Evolutionary conservation across 2,888 invertebrate species (phyloP), one percentile per base, ranked within the genome.

Genomic region (Eupithecia tripunctaria): DNA sequence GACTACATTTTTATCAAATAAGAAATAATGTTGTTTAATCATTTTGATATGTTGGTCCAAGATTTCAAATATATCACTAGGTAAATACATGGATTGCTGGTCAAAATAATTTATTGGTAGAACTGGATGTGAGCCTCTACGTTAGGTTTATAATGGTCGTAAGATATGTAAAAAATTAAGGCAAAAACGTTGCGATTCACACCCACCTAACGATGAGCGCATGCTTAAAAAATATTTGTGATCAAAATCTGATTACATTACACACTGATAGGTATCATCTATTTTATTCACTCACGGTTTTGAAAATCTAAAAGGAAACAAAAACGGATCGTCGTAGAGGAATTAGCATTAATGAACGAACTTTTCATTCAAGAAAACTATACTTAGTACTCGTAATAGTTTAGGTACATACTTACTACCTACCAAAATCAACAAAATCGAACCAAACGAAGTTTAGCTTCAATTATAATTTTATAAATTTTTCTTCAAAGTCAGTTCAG

Each of bases 191-290:
- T 38, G n/a, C 32, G 62, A 66, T 66, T 71, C 56, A 70, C 41
- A 69, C 73, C 69, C 73, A 75, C 73, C 18, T 25, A 21, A 2
- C 18, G n/a, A 60, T 47, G 59, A 63, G 63, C 14, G 56, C 66
- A 66, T 25, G 27, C 67, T 15, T 32, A 36, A 14, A 63, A 47
- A 36, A 36, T 27, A 60, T 43, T 59, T 5, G 0, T 18, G 25
- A 25, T 3, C 25, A 38, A 38, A 62, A 27, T 38, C 38, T 21
- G 15, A 63, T 21, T 10, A 27, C 18, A 59, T n/a, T n/a, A n/a
- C n/a, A n/a, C n/a, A n/a, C n/a, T n/a, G 5, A 59, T 25, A 27
- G 25, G n/a, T 47, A 47, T 56, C 21, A 51, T 51, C 21, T 4
- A 51, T 51, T n/a, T 51, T 21, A 25, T 25, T 25, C 12, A 51